Evolutionary conservation across 2,888 invertebrate species (phyloP), one percentile per base, ranked within the genome.

Genomic region (Protonemura montana): DNA sequence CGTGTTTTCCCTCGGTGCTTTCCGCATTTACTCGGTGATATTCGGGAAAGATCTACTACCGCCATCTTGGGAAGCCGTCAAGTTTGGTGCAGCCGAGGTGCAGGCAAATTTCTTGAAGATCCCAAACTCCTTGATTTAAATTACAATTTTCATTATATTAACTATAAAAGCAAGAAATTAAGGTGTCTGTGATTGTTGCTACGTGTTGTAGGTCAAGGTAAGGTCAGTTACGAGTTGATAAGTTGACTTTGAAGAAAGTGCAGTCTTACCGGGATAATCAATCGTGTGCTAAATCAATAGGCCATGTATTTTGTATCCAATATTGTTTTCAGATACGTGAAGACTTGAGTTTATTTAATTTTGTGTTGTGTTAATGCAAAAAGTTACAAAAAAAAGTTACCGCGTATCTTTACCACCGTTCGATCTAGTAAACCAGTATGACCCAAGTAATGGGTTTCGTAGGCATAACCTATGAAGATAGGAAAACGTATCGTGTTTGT

Each of bases 321-420:
- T 78, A 88, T 87, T 85, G 81, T 87, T 88, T 88, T 87, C 88
- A 87, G 87, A 86, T 82, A 87, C 82, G 87, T 88, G 88, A 88
- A 88, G 88, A 88, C 87, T 86, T 77, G 85, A 88, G 88, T 88
- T 88, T 88, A 87, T 85, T 87, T 88, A 87, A 85, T 88, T 87
- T 87, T 88, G 88, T 88, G 88, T 88, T 87, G 88, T 88, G 88
- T 88, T 87, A 80, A 82, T 59, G 59, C 59, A 59, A 59, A 59
- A 59, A 59, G 59, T 59, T 59, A 59, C 59, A 3, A 27, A 85
- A 59, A 86, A 87, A 88, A 88, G 88, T 88, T 88, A 85, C 82
- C 86, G 85, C 87, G 86, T 88, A 87, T 86, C 76, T 87, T 87
- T 76, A 84, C 59, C 84, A 76, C 16, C 84, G 84, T 81, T n/a